Base-by-base conservation (phyloP, 2,888 invertebrate genomes). In the Pedicia rivosa region DNA sequence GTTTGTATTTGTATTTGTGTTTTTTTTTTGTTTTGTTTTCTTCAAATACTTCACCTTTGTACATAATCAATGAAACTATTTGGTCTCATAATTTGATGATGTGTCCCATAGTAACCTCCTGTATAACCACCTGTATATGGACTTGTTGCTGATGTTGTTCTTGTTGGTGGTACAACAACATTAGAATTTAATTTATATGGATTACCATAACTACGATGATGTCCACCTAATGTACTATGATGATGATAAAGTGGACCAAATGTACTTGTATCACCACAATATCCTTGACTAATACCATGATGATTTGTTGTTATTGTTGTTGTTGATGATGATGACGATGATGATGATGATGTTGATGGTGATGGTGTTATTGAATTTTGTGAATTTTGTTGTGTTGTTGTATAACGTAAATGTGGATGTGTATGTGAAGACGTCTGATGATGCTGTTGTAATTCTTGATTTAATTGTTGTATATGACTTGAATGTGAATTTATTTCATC, bases 191-290 rank as follows among this genome's bases (percentile, higher is more conserved):
- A n/a, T 3, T 62, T 62, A 44, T 62, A 62, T 10, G 62, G 59
- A 47, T 48, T 57, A 30, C 50, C 55, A 45, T 58, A 57, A 6
- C 40, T 35, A 9, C 38, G 40, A 38, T 46, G 44, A 16, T 48
- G 45, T n/a, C n/a, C n/a, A n/a, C n/a, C 39, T 48, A 48, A 43
- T 54, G 52, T n/a, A 41, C 55, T 52, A 38, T 55, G 52, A 44
- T 57, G 57, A 46, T 62, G 61, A 46, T 62, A 62, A 42, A 62
- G 57, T 31, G 62, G 55, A 1, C 62, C 62, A 41, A 57, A 62
- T 43, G 57, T 57, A 35, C 57, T 58, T 34, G 49, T 54, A 28
- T 62, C 62, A 5, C 48, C 45, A n/a, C 48, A 48, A 43, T 62
- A 62, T 1, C 58, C 52, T 39, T 62, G 61, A 1, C 53, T 55